These are phyloP conservation scores for Euborellia annulipes DNA, from an alignment of 1,140 invertebrate genomes.

Conservation along the genomic window DNA sequence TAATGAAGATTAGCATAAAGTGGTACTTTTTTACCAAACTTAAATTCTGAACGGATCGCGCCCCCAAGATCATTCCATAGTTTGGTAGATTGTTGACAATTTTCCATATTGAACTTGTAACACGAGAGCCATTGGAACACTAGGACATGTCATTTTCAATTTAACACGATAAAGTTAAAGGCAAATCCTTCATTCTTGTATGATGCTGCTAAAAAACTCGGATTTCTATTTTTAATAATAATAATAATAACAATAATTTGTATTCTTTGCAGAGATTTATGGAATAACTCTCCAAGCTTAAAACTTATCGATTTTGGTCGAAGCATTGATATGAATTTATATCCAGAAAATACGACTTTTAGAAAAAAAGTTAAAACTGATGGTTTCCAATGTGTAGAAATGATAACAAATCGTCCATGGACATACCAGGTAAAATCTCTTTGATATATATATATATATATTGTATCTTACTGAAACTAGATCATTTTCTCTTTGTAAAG, in stretches of 20 bases:
- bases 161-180: conserved; percentile 1
- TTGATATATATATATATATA: conserved; percentile 4
- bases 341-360: conserved; percentile 64
- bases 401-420: conserved; percentile 75
- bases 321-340: conserved; percentile 75
- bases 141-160: too few relatives aligned
- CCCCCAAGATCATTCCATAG: too few relatives aligned
- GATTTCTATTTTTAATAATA: conserved; percentile 6
- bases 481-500: too few relatives aligned
- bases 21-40: too few relatives aligned
- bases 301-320: conserved; percentile 78
- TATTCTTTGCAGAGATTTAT: conserved; percentile 31
- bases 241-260: conserved; percentile 6
- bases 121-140: too few relatives aligned
- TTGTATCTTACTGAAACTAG: too few relatives aligned
- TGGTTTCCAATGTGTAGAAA: conserved; percentile 70
- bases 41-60: too few relatives aligned
- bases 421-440: conserved; percentile 52
- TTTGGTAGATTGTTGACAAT: too few relatives aligned
- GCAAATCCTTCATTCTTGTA: too few relatives aligned
- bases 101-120: too few relatives aligned
- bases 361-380: conserved; percentile 52
- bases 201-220: too few relatives aligned
- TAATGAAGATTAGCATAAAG: too few relatives aligned
- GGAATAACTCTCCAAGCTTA: conserved; percentile 42